Evolutionary conservation across 2,888 invertebrate genomes (phyloP), one percentile per base, ranked within the genome.

Genomic region (Agrochola circellaris): DNA sequence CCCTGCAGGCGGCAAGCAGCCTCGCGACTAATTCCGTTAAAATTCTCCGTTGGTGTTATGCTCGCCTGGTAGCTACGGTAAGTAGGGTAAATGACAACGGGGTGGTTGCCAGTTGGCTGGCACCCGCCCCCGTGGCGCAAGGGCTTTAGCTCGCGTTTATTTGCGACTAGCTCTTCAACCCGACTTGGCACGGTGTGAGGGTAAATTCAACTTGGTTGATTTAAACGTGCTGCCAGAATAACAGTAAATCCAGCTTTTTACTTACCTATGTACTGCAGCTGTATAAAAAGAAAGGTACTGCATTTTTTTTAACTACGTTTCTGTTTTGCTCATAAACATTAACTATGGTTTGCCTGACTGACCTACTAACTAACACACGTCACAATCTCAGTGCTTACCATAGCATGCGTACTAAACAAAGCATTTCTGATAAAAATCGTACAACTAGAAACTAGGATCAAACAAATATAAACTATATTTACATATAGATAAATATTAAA

Each of bases 21-120:
- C 90, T 93, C 91, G 92, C 94, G 93, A 95, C 95, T 96, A 96
- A 96, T 96, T 96, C 96, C 95, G 96, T 96, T 96, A 96, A 96
- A 96, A 96, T 95, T 96, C 95, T 95, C 94, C 91, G 92, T 90
- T 90, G 92, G 92, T 89, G 88, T 93, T 95, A 95, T 96, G 95
- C 93, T 93, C 91, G 94, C 95, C 95, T 96, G 93, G 96, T 95
- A 94, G 93, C 91, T 86, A 85, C 90, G 90, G 93, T 95, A 94
- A 93, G 95, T 94, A 94, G 95, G 93, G 95, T 95, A 95, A 95
- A 95, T 94, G 95, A 94, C 94, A 93, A 93, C 92, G 92, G 94
- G 93, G 92, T 93, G 93, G 90, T 89, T 90, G 90, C 89, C 90
- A 90, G 88, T 89, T 90, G 89, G 89, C 90, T 89, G 89, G 88